Evolutionary conservation across 2,797 vertebrate species (phyloP).

Genomic region (Phoxinus dragarum): DNA sequence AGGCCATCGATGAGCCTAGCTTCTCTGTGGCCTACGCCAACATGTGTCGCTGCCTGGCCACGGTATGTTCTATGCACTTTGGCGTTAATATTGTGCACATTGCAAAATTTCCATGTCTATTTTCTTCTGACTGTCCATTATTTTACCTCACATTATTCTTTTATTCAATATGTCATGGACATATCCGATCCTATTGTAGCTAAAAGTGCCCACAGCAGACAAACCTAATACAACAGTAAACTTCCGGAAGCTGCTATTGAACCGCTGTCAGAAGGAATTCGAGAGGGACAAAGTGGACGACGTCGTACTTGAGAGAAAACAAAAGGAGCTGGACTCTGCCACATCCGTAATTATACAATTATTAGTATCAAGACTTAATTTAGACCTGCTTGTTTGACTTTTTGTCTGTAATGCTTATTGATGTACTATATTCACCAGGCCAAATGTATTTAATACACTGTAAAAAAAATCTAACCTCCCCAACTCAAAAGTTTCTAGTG

Average conservation of each 20-base stretch:
- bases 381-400: neutral
- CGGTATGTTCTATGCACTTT: slow-evolving; percentile 75
- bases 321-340: slow-evolving; percentile 94
- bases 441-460: neutral
- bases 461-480: no score
- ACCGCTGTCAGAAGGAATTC: slow-evolving; percentile 98
- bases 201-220: slow-evolving; percentile 95
- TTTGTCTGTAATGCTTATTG: neutral
- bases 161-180: neutral
- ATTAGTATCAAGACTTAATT: neutral
- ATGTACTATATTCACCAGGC: neutral
- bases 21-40: slow-evolving; percentile 97
- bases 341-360: slow-evolving; percentile 77
- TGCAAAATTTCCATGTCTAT: neutral
- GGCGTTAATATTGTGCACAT: neutral
- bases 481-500: no score
- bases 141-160: neutral
- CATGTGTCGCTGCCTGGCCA: slow-evolving; percentile 97
- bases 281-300: slow-evolving; percentile 98
- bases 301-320: slow-evolving; percentile 95
- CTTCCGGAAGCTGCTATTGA: slow-evolving; percentile 95
- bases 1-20: slow-evolving; percentile 95
- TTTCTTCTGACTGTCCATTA: neutral
- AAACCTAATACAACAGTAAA: slow-evolving; percentile 93
- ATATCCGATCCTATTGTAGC: slow-evolving; percentile 71